Base-by-base conservation (phyloP, 2,797 vertebrate species). In the Hoplostethus mediterraneus region DNA sequence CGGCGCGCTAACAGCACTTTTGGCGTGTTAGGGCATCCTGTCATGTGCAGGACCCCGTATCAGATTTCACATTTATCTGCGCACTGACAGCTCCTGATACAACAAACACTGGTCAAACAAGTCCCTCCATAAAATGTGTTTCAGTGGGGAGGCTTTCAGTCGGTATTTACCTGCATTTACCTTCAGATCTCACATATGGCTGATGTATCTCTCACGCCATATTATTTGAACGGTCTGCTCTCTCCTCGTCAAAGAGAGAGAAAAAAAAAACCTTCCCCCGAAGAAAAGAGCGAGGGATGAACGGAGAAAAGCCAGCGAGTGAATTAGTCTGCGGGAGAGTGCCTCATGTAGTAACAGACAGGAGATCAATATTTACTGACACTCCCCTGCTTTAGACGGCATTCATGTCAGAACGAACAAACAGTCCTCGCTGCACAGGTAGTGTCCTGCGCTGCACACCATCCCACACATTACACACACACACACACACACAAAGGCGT, bases 281-380 rank as follows among this genome's bases (percentile, higher is more conserved):
- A 82, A 86, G 73, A 88, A 89, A 59, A 85, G 80, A 79, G 63
- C n/a, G 47, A 53, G 21, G 84, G 84, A 74, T 54, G 71, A 81
- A 71, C 59, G 65, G 75, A 79, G 72, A 70, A 85, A 84, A 83
- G 70, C 48, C 47, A 31, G 63, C 65, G 67, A 78, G 63, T 83
- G 78, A 88, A 88, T 81, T 69, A 80, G 84, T 77, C 74, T 67
- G 73, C 52, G 59, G 79, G 70, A 85, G 81, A 87, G 85, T 65
- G 76, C 71, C 47, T 76, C 80, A 75, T 75, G 84, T 69, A 78
- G 86, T 54, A 76, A 86, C 84, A 91, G 90, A 89, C 81, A 77
- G 73, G 71, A 78, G 82, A 91, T 94, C 93, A 94, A 93, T 93
- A 94, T 92, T 94, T 92, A 92, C 90, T 80, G 87, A 89, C 90